These are phyloP conservation scores for Urocolius indicus DNA, from an alignment of 2,113 vertebrate genomes.

Conservation along the genomic window DNA sequence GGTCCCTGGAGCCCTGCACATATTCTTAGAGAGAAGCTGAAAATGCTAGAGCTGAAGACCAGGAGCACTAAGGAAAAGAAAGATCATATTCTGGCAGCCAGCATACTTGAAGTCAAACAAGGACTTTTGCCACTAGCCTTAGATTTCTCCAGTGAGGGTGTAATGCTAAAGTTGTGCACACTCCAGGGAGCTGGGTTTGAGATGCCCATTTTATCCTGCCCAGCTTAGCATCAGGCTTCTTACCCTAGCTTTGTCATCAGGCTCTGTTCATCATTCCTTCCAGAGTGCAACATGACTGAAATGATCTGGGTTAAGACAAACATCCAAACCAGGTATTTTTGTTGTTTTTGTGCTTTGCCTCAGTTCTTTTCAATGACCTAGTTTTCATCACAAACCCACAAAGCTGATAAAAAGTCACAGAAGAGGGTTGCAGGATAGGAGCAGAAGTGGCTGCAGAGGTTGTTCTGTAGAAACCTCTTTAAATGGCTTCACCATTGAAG, in stretches of 20 bases:
- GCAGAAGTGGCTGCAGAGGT: not conserved
- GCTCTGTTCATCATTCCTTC: not conserved
- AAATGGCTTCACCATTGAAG: not conserved
- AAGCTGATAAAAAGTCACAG: not conserved
- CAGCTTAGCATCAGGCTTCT: not conserved
- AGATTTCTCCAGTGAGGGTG: not conserved
- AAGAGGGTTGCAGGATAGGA: not conserved
- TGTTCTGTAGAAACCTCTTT: not conserved
- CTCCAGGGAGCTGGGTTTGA: not conserved
- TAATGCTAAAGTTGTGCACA: not conserved
- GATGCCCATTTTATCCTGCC: not conserved
- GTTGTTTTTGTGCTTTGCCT: not conserved
- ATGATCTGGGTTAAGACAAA: not conserved
- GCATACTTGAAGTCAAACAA: not conserved
- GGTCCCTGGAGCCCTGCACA: not conserved
- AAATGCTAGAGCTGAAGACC: not conserved
- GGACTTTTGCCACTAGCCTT: not conserved
- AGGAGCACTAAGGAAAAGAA: not conserved
- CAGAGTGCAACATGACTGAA: not conserved
- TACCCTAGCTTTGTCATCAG: not conserved
- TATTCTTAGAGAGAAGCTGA: not conserved
- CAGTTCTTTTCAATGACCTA: not conserved
- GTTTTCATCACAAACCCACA: not conserved
- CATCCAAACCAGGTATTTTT: not conserved
- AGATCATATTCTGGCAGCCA: not conserved